Evolutionary conservation across 2,888 invertebrate genomes (phyloP).

Genomic region (Tetrapedia diversipes): DNA sequence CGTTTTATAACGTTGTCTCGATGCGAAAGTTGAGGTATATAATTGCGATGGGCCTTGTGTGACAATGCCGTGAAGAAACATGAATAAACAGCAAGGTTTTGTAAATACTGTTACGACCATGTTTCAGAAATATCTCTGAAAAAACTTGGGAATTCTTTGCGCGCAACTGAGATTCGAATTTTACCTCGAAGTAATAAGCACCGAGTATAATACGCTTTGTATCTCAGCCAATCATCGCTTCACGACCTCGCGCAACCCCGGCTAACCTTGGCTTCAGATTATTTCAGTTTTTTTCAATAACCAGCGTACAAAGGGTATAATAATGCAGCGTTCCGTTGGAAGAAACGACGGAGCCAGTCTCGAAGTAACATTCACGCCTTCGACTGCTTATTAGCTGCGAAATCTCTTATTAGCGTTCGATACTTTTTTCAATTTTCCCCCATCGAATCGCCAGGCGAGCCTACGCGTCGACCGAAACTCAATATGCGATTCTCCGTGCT

Average conservation of each 20-base stretch:
- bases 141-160: background rate
- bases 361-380: background rate
- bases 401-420: no score
- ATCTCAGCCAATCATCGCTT: conserved; percentile 10
- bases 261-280: conserved; percentile 3
- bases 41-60: no score
- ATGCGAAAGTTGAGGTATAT: no score
- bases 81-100: no score
- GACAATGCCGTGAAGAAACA: no score
- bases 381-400: background rate
- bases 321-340: conserved; percentile 1
- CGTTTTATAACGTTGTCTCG: no score
- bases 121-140: background rate
- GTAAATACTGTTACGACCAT: no score
- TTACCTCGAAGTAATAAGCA: background rate
- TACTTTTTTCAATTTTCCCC: background rate
- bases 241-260: conserved; percentile 1
- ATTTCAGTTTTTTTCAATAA: conserved; percentile 22
- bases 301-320: conserved; percentile 7
- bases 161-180: background rate
- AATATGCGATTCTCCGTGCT: no score
- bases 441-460: background rate
- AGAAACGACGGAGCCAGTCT: background rate
- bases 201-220: conserved; percentile 5
- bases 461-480: no score